Conservation (phyloP, 1,140 invertebrate species). For the Amphibalanus amphitrite region DNA sequence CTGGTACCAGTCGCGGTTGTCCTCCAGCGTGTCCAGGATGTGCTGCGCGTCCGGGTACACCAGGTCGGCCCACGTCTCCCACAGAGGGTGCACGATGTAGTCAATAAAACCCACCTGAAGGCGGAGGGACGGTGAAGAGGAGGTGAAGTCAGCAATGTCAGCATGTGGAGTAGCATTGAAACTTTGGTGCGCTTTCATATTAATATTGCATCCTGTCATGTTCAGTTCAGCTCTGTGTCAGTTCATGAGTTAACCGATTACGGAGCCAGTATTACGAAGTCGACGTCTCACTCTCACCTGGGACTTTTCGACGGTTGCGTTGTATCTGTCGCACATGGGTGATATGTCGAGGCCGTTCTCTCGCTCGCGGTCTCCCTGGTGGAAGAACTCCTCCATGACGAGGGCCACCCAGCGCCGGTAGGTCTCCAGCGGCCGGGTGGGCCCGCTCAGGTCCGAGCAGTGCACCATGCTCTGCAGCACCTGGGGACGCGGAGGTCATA, state of each 20-base stretch:
- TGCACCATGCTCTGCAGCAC: conserved; percentile 98
- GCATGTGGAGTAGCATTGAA: too few relatives aligned
- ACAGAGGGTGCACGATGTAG: conserved; percentile 96
- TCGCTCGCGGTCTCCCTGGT: conserved; percentile 82
- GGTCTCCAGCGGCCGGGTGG: conserved; percentile 87
- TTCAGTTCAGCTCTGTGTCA: too few relatives aligned
- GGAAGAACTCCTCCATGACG: conserved; percentile 96
- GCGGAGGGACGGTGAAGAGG: not conserved
- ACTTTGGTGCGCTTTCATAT: too few relatives aligned
- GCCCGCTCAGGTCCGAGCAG: conserved; percentile 96
- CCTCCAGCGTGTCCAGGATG: conserved; percentile 91
- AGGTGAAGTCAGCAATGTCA: not conserved
- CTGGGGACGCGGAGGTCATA: conserved; percentile 27
- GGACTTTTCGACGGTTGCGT: conserved; percentile 91
- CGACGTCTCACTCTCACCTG: conserved; percentile 56
- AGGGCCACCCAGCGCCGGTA: conserved; percentile 84
- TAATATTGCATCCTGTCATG: too few relatives aligned
- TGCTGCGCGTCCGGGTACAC: conserved; percentile 97
- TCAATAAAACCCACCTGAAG: conserved; percentile 91
- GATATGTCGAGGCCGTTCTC: conserved; percentile 88
- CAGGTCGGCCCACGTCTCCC: conserved; percentile 98
- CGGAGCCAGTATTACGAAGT: too few relatives aligned
- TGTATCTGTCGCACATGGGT: conserved; percentile 92
- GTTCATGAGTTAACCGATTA: too few relatives aligned
- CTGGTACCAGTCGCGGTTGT: conserved; percentile 96